Percentiles rank a stretch among this genome's conserved stretches.
Conservation (phyloP, 2,797 vertebrate genomes). For the Chelon labrosus region DNA sequence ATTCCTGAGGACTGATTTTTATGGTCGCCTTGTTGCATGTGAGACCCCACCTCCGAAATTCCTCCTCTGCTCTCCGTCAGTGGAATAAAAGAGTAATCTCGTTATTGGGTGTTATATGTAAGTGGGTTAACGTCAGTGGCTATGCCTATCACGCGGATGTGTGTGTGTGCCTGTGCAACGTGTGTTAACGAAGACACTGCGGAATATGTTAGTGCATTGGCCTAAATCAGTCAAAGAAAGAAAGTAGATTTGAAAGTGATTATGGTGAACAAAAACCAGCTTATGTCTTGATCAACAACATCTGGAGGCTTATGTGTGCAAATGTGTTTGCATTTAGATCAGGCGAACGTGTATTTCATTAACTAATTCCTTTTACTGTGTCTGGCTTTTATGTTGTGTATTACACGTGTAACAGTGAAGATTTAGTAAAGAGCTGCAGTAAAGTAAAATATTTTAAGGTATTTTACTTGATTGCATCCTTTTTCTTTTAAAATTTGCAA, state of each 20-base stretch:
- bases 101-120: slow-evolving; percentile 58
- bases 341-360: slow-evolving; percentile 13
- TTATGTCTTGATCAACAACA: slow-evolving; percentile 18
- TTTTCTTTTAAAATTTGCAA: no score
- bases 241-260: slow-evolving; percentile 41
- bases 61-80: slow-evolving; percentile 26
- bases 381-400: background rate
- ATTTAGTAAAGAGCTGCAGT: no score
- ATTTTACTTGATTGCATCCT: no score
- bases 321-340: slow-evolving; percentile 12
- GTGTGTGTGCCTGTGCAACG: slow-evolving; percentile 12
- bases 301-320: slow-evolving; percentile 7
- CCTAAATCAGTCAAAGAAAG: slow-evolving; percentile 44
- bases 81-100: slow-evolving; percentile 57
- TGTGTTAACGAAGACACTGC: slow-evolving; percentile 1
- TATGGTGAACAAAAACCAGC: slow-evolving; percentile 7
- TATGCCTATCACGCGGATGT: slow-evolving; percentile 12
- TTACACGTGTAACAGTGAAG: no score
- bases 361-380: background rate
- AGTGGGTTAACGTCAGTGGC: slow-evolving; percentile 51
- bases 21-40: slow-evolving; percentile 2
- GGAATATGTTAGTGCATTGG: slow-evolving; percentile 17
- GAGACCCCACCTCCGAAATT: slow-evolving; percentile 2
- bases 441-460: no score
- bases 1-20: slow-evolving; percentile 17